A percentile compares a stretch with the other conserved stretches of the same genome.
These are phyloP conservation scores for Sialia sialis DNA, from an alignment of 2,113 vertebrate genomes.

Conservation along the genomic window DNA sequence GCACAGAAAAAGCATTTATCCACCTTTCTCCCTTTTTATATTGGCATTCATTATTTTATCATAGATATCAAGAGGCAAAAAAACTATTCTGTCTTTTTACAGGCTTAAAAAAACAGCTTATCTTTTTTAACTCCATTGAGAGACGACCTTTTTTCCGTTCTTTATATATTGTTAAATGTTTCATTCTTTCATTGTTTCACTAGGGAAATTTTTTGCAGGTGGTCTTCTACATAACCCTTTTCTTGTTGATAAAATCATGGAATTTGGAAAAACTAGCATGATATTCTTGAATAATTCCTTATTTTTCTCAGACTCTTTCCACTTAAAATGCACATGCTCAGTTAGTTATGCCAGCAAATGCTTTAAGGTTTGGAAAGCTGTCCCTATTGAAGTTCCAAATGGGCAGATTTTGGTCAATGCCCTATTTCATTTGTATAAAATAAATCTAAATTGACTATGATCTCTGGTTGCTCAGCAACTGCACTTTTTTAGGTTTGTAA, in stretches of 20 bases:
- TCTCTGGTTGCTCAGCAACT: not conserved
- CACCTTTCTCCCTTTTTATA: not conserved
- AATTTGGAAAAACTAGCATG: not conserved
- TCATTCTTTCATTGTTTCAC: not conserved
- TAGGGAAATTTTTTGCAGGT: not conserved
- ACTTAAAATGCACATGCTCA: not conserved
- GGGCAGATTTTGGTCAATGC: not conserved
- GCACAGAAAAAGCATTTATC: not conserved
- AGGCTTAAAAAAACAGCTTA: not conserved
- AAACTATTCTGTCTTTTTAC: not conserved
- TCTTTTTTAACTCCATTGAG: not conserved
- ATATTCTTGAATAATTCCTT: conserved; percentile 6
- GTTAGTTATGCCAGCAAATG: not conserved
- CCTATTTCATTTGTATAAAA: not conserved
- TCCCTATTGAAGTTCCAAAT: not conserved
- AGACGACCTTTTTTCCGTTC: not conserved
- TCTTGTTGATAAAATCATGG: not conserved
- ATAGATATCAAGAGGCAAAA: not conserved
- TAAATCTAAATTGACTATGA: not conserved
- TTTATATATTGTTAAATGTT: not conserved
- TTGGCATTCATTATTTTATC: not conserved
- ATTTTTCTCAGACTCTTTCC: not conserved
- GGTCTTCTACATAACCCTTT: not conserved
- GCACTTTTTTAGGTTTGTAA: not conserved
- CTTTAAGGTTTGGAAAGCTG: not conserved